Evolutionary conservation across 2,113 vertebrate species (phyloP).

Genomic region (Bubalus kerabau): DNA sequence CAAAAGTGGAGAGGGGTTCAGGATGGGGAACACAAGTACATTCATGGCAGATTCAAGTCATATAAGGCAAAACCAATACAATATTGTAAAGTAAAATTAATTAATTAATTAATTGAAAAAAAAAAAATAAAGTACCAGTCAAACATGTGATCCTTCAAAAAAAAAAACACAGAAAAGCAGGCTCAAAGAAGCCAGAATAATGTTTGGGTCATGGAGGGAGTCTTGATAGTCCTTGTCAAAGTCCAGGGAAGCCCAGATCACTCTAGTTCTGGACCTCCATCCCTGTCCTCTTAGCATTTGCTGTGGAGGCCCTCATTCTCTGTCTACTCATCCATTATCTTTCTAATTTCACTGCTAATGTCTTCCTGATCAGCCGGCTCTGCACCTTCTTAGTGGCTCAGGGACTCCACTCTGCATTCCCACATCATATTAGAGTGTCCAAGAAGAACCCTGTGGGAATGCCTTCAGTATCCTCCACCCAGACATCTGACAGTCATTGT

Average conservation of each 20-base stretch:
- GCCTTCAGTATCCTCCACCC: background rate
- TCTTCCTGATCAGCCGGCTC: background rate
- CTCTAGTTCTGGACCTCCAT: background rate
- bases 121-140: too few species aligned
- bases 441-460: background rate
- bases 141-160: too few species aligned
- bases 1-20: background rate
- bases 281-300: too few species aligned
- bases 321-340: background rate
- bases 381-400: background rate
- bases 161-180: background rate
- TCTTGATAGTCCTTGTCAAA: background rate
- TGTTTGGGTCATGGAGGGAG: background rate
- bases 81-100: too few species aligned
- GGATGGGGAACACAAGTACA: too few species aligned
- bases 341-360: background rate
- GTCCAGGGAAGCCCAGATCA: background rate
- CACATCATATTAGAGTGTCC: fast-evolving
- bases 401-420: background rate
- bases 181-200: background rate
- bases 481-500: background rate
- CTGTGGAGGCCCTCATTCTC: background rate
- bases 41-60: too few species aligned
- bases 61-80: too few species aligned
- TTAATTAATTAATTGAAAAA: too few species aligned